Evolutionary conservation across 2,113 vertebrate genomes (phyloP).

Genomic region (Syngnathus typhle): DNA sequence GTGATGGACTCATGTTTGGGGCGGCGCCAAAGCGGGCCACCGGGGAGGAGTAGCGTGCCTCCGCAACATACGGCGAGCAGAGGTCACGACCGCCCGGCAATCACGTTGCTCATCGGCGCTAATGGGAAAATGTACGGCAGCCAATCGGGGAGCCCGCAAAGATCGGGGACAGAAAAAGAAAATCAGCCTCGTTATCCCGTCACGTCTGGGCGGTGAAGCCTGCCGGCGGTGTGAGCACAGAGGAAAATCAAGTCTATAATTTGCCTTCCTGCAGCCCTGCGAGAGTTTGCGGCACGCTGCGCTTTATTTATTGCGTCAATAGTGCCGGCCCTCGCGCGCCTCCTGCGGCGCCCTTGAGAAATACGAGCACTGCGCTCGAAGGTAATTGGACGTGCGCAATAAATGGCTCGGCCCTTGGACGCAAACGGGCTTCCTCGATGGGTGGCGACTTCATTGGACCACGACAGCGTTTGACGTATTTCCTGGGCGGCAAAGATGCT

Average conservation of each 20-base stretch:
- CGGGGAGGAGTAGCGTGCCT: constrained; percentile 9
- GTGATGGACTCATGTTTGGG: constrained; percentile 29
- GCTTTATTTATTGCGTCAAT: constrained; percentile 24
- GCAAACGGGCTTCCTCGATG: background rate
- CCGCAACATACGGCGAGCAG: constrained; percentile 23
- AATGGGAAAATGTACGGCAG: background rate
- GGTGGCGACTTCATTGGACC: background rate
- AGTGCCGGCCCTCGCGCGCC: constrained; percentile 7
- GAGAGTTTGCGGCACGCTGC: constrained; percentile 2
- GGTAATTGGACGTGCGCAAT: constrained; percentile 38
- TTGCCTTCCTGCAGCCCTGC: constrained; percentile 5
- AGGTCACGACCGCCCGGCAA: constrained; percentile 2
- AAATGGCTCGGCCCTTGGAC: constrained; percentile 10
- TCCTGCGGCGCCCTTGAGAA: constrained; percentile 22
- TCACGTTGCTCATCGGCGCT: constrained; percentile 12
- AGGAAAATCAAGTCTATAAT: constrained; percentile 18
- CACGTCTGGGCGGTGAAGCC: background rate
- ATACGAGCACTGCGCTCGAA: constrained; percentile 29
- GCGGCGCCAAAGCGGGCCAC: constrained; percentile 28
- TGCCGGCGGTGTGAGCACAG: constrained; percentile 8
- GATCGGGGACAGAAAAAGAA: constrained; percentile 8
- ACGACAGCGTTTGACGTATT: background rate
- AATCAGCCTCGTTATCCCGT: constrained; percentile 41
- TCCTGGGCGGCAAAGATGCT: background rate
- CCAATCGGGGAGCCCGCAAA: background rate